Evolutionary conservation across 2,113 vertebrate species (phyloP).

Genomic region (Girardinichthys multiradiatus): DNA sequence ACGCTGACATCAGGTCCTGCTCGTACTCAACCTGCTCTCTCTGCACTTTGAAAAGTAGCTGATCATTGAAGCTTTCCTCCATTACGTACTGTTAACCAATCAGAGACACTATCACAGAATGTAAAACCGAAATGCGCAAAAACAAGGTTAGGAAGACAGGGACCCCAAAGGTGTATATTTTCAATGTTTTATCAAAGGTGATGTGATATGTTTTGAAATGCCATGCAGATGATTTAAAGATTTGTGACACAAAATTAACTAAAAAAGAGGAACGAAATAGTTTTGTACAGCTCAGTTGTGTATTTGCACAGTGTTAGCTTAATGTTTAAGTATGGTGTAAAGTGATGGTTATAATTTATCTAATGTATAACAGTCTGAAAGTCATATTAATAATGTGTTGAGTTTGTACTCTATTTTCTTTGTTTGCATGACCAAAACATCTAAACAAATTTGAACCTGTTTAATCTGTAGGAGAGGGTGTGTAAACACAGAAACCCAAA

Average conservation of each 20-base stretch:
- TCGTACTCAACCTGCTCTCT: slow-evolving; percentile 68
- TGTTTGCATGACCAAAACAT: slow-evolving; percentile 80
- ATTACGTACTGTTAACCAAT: slow-evolving; percentile 66
- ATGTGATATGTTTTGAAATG: slow-evolving; percentile 67
- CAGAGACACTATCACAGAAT: slow-evolving; percentile 66
- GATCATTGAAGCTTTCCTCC: slow-evolving; percentile 47
- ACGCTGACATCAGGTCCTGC: slow-evolving; percentile 71
- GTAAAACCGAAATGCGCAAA: slow-evolving; percentile 79
- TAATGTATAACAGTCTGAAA: slow-evolving; percentile 65
- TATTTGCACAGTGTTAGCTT: slow-evolving; percentile 84
- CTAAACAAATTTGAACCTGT: slow-evolving; percentile 58
- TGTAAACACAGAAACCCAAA: slow-evolving; percentile 70
- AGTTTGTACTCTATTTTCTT: slow-evolving; percentile 51
- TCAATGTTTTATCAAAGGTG: slow-evolving; percentile 64
- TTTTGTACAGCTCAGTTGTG: slow-evolving; percentile 73
- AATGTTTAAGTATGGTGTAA: slow-evolving; percentile 68
- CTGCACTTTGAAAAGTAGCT: slow-evolving; percentile 81
- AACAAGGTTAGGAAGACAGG: slow-evolving; percentile 63
- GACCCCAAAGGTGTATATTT: slow-evolving; percentile 69
- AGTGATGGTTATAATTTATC: slow-evolving; percentile 66
- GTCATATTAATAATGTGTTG: slow-evolving; percentile 69
- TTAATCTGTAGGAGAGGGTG: slow-evolving; percentile 71
- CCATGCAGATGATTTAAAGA: slow-evolving; percentile 61
- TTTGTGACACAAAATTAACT: slow-evolving; percentile 65
- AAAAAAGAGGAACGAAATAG: slow-evolving; percentile 53